Base-by-base conservation (phyloP, 2,888 invertebrate genomes). In the Gymnocheta viridis region DNA sequence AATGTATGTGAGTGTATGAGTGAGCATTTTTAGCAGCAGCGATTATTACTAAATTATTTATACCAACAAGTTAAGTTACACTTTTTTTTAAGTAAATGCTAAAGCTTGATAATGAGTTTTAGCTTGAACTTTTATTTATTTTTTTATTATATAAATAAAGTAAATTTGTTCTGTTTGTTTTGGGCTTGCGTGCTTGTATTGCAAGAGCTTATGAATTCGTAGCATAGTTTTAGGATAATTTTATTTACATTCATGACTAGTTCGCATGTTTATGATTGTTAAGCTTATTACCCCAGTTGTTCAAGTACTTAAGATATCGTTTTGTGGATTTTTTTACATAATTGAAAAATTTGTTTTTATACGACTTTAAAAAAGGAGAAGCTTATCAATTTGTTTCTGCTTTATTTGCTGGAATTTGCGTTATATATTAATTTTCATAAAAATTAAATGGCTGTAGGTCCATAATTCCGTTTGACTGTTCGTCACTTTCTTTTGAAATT, bases 161-260 rank as follows among this genome's bases (percentile, higher is more conserved):
- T 54, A 29, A 54, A n/a, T 17, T n/a, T 38, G 9, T 38, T 12
- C 70, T 62, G 19, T 7, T 27, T 62, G 14, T 19, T 19, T 32
- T 24, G 4, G 2, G 4, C 35, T 60, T 64, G 79, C 62, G 27
- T 79, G 70, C 35, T 44, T 22, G 19, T 4, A 10, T 60, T 78
- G 5, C 38, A 35, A 14, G 12, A 35, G 44, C 29, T 14, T n/a
- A 27, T 29, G 14, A 66, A 44, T 51, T 24, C 47, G 38, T 58
- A 56, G 38, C 70, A 77, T 77, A 77, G 58, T 72, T 77, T 44
- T 32, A 82, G 66, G 82, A 51, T 32, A 77, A 77, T 67, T 82
- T 72, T 69, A 35, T 19, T 60, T 41, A 60, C 70, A 41, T 76
- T 82, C 82, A 82, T 72, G 82, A 76, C 76, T 76, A 24, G 54